Evolutionary conservation across 2,888 invertebrate genomes (phyloP).

Genomic region (Myopa testacea): DNA sequence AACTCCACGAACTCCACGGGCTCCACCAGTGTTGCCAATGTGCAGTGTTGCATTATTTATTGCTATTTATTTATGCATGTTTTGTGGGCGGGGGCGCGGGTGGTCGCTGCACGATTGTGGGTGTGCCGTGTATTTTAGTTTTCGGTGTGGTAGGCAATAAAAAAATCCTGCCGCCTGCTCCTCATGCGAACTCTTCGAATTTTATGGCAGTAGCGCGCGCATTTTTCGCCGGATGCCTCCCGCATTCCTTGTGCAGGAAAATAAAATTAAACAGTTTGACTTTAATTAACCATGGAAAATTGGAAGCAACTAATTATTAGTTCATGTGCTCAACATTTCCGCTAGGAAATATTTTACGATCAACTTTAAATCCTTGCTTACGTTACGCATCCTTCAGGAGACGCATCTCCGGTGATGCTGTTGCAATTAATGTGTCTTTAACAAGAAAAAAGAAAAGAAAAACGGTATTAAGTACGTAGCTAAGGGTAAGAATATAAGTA

Average conservation of each 20-base stretch:
- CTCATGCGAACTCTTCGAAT: too few relatives aligned
- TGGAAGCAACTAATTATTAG: neutral
- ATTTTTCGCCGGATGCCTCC: too few relatives aligned
- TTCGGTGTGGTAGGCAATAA: neutral
- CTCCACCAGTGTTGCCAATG: neutral
- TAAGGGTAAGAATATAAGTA: too few relatives aligned
- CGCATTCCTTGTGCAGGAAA: neutral
- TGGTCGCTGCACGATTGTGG: neutral
- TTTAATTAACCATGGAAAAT: neutral
- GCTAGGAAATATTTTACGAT: too few relatives aligned
- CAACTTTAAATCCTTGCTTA: too few relatives aligned
- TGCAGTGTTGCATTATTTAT: constrained; percentile 34
- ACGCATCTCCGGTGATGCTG: too few relatives aligned
- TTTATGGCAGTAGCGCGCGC: too few relatives aligned
- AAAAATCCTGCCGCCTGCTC: neutral
- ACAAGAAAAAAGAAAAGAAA: too few relatives aligned
- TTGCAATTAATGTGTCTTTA: too few relatives aligned
- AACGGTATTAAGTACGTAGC: too few relatives aligned
- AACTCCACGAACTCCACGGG: neutral
- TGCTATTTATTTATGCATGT: constrained; percentile 28
- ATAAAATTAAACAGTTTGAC: neutral
- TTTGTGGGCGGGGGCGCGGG: neutral
- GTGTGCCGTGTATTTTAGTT: constrained; percentile 9
- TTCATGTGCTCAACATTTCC: neutral
- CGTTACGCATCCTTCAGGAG: too few relatives aligned